These are phyloP conservation scores for Hippopotamus amphibius DNA, from an alignment of 2,113 vertebrate genomes.

Conservation along the genomic window DNA sequence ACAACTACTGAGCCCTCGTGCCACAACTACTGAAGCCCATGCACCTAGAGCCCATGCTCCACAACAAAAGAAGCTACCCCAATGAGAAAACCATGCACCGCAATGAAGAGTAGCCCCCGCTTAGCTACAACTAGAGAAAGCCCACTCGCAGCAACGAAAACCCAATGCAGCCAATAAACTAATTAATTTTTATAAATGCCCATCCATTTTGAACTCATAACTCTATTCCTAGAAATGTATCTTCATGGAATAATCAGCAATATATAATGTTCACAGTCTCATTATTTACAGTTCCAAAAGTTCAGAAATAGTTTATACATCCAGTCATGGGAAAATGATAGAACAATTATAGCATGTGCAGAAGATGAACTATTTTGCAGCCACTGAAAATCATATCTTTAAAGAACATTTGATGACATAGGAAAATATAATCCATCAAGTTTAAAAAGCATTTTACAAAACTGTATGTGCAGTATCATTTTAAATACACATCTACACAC, in stretches of 20 bases:
- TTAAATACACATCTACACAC: not conserved
- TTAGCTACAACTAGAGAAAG: too few species aligned
- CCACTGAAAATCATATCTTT: not conserved
- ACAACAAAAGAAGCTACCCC: too few species aligned
- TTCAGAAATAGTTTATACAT: not conserved
- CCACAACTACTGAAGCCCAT: too few species aligned
- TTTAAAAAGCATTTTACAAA: conserved; percentile 33
- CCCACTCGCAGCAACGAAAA: too few species aligned
- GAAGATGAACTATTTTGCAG: not conserved
- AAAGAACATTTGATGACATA: not conserved
- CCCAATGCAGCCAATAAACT: too few species aligned
- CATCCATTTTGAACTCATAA: not conserved
- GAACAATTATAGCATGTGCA: not conserved
- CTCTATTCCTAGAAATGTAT: conserved; percentile 1
- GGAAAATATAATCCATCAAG: not conserved
- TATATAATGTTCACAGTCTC: not conserved
- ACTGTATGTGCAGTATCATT: not conserved
- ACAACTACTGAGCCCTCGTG: too few species aligned
- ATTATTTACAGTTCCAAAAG: not conserved
- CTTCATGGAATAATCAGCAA: not conserved
- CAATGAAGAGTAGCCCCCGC: too few species aligned
- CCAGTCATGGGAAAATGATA: not conserved
- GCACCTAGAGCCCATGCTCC: too few species aligned
- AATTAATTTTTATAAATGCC: too few species aligned
- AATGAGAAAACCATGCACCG: too few species aligned